Conservation (phyloP, 2,888 invertebrate species). For the Phrixothrix hirtus region DNA sequence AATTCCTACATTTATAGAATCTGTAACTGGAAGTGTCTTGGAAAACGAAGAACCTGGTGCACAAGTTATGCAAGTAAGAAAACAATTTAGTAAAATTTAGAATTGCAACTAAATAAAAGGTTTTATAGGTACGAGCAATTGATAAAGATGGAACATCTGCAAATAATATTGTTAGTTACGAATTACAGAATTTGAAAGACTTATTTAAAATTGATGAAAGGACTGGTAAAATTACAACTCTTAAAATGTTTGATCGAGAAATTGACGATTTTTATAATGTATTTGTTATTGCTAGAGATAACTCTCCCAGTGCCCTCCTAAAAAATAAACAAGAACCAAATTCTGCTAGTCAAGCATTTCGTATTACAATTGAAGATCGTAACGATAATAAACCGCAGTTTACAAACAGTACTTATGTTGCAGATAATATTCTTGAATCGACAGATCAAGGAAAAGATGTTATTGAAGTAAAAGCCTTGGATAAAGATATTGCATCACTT, state of each 20-base stretch:
- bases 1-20: conserved; percentile 82
- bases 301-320: conserved; percentile 77
- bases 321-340: conserved; percentile 70
- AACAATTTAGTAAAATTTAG: too few species aligned
- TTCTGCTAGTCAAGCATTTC: conserved; percentile 77
- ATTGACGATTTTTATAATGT: conserved; percentile 82
- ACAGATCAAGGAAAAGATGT: conserved; percentile 82
- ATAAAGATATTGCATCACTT: conserved; percentile 85
- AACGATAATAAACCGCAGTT: conserved; percentile 95
- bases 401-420: conserved; percentile 72
- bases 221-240: conserved; percentile 88
- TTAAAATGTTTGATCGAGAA: conserved; percentile 85
- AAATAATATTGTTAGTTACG: conserved; percentile 82
- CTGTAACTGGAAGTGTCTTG: conserved; percentile 77
- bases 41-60: conserved; percentile 85
- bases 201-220: conserved; percentile 80
- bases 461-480: conserved; percentile 84
- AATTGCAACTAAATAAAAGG: background rate
- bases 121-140: conserved; percentile 65
- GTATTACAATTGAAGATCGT: conserved; percentile 91
- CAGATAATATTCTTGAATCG: conserved; percentile 78
- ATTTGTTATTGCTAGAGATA: conserved; percentile 88
- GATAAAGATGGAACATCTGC: conserved; percentile 84
- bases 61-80: conserved; percentile 77
- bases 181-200: conserved; percentile 69